These are phyloP conservation scores for Albula glossodonta DNA, from an alignment of 2,113 vertebrate species.

Conservation along the genomic window DNA sequence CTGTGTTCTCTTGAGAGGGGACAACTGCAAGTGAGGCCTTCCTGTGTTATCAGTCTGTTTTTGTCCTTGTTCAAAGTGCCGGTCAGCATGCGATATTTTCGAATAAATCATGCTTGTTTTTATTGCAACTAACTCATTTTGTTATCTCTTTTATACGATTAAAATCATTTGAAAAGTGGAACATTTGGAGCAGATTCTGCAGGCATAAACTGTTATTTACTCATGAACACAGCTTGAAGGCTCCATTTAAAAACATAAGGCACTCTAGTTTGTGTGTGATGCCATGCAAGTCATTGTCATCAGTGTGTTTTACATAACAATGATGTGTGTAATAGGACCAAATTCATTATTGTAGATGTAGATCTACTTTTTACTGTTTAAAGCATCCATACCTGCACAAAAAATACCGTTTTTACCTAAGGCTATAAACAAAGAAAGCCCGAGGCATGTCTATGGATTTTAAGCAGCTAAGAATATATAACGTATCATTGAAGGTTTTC, in stretches of 20 bases:
- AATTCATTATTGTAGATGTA: too few relatives aligned
- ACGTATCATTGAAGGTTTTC: neutral
- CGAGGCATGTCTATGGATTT: neutral
- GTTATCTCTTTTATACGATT: neutral
- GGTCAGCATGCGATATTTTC: neutral
- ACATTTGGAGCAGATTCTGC: neutral
- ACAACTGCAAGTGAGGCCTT: neutral
- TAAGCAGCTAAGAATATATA: neutral
- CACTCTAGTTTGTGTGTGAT: neutral
- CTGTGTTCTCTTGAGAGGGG: slow-evolving; percentile 7
- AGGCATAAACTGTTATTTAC: neutral
- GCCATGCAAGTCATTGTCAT: neutral
- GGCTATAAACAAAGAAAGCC: neutral
- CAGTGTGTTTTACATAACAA: neutral
- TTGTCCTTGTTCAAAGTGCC: neutral
- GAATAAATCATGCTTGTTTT: neutral
- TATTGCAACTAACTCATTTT: neutral
- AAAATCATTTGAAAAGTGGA: neutral
- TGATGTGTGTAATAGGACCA: neutral
- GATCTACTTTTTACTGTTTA: neutral
- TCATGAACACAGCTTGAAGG: neutral
- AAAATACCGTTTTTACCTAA: neutral
- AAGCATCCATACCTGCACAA: neutral
- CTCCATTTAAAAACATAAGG: neutral
- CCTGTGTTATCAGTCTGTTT: neutral